Base-by-base conservation (phyloP, 2,113 vertebrate genomes). In the Phaethon lepturus region DNA sequence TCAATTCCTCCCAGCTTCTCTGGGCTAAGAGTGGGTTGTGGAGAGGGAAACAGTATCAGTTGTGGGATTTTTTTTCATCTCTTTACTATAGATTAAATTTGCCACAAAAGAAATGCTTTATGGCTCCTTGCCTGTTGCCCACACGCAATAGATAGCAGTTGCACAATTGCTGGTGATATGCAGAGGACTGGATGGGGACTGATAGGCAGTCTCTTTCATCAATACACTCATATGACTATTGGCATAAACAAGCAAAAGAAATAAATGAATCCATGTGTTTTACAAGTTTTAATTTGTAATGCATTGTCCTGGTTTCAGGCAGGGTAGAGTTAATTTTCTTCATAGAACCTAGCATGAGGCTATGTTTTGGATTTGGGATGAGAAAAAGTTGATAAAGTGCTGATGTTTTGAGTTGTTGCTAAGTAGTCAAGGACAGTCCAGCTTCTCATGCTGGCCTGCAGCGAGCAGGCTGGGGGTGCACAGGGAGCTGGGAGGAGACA, bases 1-100 rank as follows among this genome's bases (percentile, higher is more conserved):
- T 73, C 0, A 0, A 49, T 25, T 93, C 29, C 47, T 87, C 52
- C 47, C 42, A 75, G 7, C 1, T 25, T 42, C 50, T 69, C 60
- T 40, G 29, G 23, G 45, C 40, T 53, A 60, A 23, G 11, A 45
- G 20, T 29, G 23, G 2, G 1, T 17, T 7, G 5, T 44, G 17
- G 17, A 7, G 11, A 60, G 5, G 35, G 3, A 60, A 76, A 60
- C 4, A 52, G 12, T 13, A 45, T 35, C 14, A 77, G 45, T 17
- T 88, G 19, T 14, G 5, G 0, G 2, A 0, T 2, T 5, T 78
- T 78, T 79, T 14, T 45, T 45, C 7, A 7, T 26, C 49, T 50
- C 20, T 42, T 62, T 44, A 42, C 2, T 52, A 11, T 17, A 74
- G 33, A 77, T 47, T 17, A 81, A 25, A 56, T 69, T 29, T 82